Conservation (phyloP, 2,113 vertebrate genomes). For the Indicator indicator region DNA sequence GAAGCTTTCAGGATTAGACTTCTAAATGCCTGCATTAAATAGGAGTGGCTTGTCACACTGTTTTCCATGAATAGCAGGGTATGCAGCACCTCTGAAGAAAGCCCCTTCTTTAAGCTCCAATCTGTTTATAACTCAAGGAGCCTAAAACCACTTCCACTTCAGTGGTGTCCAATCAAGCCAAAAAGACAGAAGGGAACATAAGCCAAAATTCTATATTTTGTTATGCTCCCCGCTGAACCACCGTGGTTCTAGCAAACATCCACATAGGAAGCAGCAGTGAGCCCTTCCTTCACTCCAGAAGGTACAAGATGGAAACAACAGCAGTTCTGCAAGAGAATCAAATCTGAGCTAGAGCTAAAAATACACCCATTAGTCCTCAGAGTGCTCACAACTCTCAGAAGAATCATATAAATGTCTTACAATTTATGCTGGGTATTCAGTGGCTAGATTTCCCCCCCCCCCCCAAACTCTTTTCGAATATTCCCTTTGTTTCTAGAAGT, state of each 20-base stretch:
- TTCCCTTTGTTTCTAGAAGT: background rate
- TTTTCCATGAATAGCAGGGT: background rate
- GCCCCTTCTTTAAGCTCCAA: background rate
- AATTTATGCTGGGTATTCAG: background rate
- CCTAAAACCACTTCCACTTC: background rate
- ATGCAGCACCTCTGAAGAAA: background rate
- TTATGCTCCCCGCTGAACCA: background rate
- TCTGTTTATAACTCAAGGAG: background rate
- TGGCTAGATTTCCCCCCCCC: background rate
- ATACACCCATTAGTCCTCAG: background rate
- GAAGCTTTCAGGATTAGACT: background rate
- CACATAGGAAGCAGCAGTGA: background rate
- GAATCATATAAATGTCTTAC: background rate
- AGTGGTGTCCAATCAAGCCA: background rate
- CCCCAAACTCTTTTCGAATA: background rate
- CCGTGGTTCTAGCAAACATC: background rate
- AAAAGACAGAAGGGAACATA: background rate
- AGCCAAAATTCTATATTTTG: background rate
- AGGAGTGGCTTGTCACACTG: background rate
- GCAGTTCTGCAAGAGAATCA: constrained; percentile 14
- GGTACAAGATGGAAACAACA: constrained; percentile 8
- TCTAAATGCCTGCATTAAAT: background rate
- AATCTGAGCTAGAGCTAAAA: constrained; percentile 37
- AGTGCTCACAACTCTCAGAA: background rate
- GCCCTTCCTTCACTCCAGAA: background rate